Conservation (phyloP, 2,888 invertebrate genomes). For the Vesta saturnalis region DNA sequence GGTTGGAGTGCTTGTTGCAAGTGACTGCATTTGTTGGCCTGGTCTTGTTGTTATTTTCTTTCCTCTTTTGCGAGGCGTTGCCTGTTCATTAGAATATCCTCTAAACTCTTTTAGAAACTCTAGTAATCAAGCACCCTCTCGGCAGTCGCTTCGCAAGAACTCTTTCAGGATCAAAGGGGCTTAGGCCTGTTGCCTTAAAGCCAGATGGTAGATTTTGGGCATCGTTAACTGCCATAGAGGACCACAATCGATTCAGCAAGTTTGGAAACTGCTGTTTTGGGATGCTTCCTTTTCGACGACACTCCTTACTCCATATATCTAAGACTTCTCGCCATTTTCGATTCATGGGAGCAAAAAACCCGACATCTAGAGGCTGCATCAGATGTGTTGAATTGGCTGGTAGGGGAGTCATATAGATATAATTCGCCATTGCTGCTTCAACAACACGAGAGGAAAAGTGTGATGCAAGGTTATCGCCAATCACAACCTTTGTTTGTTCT, state of each 20-base stretch:
- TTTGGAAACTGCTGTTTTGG: slow-evolving; percentile 34
- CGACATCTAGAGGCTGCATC: slow-evolving; percentile 19
- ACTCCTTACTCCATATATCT: slow-evolving; percentile 26
- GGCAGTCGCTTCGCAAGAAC: not conserved
- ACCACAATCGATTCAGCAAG: slow-evolving; percentile 23
- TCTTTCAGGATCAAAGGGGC: not conserved
- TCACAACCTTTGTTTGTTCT: slow-evolving; percentile 35
- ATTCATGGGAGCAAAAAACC: slow-evolving; percentile 17
- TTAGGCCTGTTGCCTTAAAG: slow-evolving; percentile 26
- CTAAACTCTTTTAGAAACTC: not conserved
- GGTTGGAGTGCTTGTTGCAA: too few relatives aligned
- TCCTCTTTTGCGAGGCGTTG: not conserved
- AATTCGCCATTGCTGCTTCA: slow-evolving; percentile 11
- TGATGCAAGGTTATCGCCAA: slow-evolving; percentile 50
- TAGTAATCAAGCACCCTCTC: not conserved
- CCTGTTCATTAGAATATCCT: not conserved
- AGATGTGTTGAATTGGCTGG: slow-evolving; percentile 30
- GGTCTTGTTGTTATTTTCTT: not conserved
- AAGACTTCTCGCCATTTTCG: slow-evolving; percentile 10
- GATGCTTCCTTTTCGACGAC: slow-evolving; percentile 23
- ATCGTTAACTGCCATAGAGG: slow-evolving; percentile 8
- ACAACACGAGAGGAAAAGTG: slow-evolving; percentile 41
- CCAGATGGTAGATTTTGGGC: slow-evolving; percentile 16
- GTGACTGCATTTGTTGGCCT: not conserved
- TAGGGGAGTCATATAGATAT: slow-evolving; percentile 26